Conservation (phyloP, 2,888 invertebrate genomes). For the Rhamphomyia laevipes region DNA sequence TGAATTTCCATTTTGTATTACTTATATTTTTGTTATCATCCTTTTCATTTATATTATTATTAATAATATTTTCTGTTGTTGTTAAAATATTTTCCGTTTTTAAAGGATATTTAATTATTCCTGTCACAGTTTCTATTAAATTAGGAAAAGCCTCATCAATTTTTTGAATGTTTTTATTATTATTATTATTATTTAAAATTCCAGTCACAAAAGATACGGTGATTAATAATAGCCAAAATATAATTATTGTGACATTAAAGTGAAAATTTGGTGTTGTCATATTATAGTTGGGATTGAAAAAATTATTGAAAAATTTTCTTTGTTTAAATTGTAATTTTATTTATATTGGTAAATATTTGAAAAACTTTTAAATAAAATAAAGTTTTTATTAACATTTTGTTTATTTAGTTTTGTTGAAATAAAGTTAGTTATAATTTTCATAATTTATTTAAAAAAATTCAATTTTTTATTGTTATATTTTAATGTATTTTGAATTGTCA, state of each 20-base stretch:
- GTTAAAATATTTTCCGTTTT: too few relatives aligned
- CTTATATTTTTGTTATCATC: background rate
- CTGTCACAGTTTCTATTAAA: background rate
- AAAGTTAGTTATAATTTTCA: background rate
- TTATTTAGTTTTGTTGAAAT: background rate
- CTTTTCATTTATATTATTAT: too few relatives aligned
- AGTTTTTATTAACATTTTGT: background rate
- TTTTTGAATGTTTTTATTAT: background rate
- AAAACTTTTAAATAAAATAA: too few relatives aligned
- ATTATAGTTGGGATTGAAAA: constrained; percentile 6
- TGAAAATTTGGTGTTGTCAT: constrained; percentile 13
- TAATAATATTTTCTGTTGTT: too few relatives aligned
- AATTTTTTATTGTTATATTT: background rate
- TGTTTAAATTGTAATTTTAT: too few relatives aligned
- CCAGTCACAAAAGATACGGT: constrained; percentile 2
- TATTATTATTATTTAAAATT: constrained; percentile 3
- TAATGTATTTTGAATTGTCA: background rate
- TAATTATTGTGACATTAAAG: constrained; percentile 8
- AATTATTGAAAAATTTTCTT: too few relatives aligned
- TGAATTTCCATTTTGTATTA: background rate
- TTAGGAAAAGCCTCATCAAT: background rate
- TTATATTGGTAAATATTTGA: too few relatives aligned
- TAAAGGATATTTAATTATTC: too few relatives aligned
- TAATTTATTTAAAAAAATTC: background rate
- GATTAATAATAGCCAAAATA: constrained; percentile 9